Base-by-base conservation (phyloP, 2,113 vertebrate genomes). In the Vidua chalybeata region DNA sequence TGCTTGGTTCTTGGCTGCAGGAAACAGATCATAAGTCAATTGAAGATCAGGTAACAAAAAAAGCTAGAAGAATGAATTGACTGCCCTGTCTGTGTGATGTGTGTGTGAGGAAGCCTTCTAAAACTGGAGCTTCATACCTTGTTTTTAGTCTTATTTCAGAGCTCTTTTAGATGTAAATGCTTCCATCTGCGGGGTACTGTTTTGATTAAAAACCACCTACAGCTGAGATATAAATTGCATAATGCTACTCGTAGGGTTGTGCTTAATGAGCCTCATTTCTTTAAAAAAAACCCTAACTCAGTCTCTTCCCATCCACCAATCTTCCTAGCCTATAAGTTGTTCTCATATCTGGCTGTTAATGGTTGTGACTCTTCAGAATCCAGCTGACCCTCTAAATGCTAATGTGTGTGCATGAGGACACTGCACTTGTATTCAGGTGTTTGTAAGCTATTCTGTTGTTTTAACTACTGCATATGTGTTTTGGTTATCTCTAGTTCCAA, bases 11-110 rank as follows among this genome's bases (percentile, higher is more conserved):
- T 23, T 99, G 99, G 99, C 98, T 99, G 51, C 99, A 99, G 95
- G 99, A 99, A 97, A 99, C 99, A 0, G 99, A 99, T 96, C 99
- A 99, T 97, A 99, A 99, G 89, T 99, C 99, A 80, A 99, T 99
- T 82, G 99, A 99, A 96, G 99, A 99, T 96, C 99, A 99, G 98
- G 99, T 99, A 97, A 93, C 61, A 84, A 55, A 91, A 91, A 74
- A 41, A 33, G 0, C 5, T 33, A 15, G 30, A 76, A 68, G 3
- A 72, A 52, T 35, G 1, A 61, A 31, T 64, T 90, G 33, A 46
- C 31, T 89, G 28, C 9, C 35, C 14, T 87, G 51, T 61, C 33
- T 81, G 11, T 59, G 37, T 46, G 33, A 27, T 64, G 10, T 62
- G n/a, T 51, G 26, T 80, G 23, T 22, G 20, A 13, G 19, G 33